These are phyloP conservation scores for Macrostomum lignano DNA, from an alignment of 1,140 invertebrate species.

Conservation along the genomic window DNA sequence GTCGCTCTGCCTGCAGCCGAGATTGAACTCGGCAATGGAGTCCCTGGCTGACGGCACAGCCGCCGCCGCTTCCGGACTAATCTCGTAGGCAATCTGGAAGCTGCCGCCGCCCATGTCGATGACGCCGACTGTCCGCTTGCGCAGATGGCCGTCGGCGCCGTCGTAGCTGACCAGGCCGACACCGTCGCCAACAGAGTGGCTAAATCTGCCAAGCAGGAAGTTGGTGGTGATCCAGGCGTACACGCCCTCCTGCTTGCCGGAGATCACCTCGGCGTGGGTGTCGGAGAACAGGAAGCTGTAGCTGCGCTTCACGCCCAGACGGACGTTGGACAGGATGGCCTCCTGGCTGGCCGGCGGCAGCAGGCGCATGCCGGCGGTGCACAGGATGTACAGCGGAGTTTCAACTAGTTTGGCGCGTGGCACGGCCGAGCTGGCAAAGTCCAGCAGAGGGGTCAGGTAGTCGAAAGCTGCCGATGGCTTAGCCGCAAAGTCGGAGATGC, in stretches of 20 bases:
- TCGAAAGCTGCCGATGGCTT: too few relatives aligned
- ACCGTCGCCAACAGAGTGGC: too few relatives aligned
- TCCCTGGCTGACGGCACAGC: constrained; percentile 8
- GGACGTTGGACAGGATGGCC: constrained; percentile 28
- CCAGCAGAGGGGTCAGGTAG: too few relatives aligned
- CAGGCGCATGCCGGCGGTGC: too few relatives aligned
- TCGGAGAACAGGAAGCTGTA: constrained; percentile 29
- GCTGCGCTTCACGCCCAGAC: constrained; percentile 24
- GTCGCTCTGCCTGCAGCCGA: constrained; percentile 31
- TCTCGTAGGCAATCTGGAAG: constrained; percentile 33
- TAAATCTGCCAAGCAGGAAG: constrained; percentile 30
- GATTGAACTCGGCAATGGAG: constrained; percentile 27
- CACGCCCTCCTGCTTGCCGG: constrained; percentile 33
- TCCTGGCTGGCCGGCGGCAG: too few relatives aligned
- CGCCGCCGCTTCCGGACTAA: constrained; percentile 17
- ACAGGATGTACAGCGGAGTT: too few relatives aligned
- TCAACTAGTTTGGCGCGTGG: too few relatives aligned
- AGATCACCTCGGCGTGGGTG: constrained; percentile 32
- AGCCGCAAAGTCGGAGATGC: too few relatives aligned
- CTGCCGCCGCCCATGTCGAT: constrained; percentile 35
- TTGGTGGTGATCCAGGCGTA: constrained; percentile 35
- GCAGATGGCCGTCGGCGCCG: constrained; percentile 11
- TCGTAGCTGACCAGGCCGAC: too few relatives aligned
- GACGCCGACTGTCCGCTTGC: constrained; percentile 30
- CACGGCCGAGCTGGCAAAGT: too few relatives aligned